Evolutionary conservation across 2,113 vertebrate genomes (phyloP), one percentile per base, ranked within the genome.

Genomic region (Heterotis niloticus): DNA sequence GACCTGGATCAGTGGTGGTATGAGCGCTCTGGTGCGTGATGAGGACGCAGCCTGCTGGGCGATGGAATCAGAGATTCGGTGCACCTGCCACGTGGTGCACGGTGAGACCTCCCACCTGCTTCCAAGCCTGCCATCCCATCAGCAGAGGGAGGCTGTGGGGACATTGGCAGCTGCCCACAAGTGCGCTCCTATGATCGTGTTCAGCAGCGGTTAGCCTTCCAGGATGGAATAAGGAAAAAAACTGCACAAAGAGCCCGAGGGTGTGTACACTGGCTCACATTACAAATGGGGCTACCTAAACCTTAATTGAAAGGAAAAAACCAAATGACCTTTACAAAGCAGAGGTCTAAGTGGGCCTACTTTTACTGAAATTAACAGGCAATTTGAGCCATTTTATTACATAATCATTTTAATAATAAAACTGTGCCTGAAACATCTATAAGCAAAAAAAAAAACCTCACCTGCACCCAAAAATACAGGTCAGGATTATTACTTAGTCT

Each of bases 41-140:
- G 67, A 60, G 76, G 64, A 81, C 26, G 14, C 78, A 74, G 70
- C n/a, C 29, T 44, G 0, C 28, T 56, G n/a, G 16, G 64, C 64
- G 72, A 83, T 72, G 70, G 67, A 18, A 5, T 71, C 64, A 80
- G 76, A 85, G 28, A 34, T 86, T 85, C 57, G 78, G 82, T 74
- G 81, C 20, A 86, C 88, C 85, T 81, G 12, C 11, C 20, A 88
- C 88, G 88, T 86, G 79, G 13, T 4, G 17, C 5, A 7, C 9
- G 62, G 10, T 0, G 68, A 29, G 68, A 44, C 34, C 16, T 23
- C 17, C 29, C 13, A 29, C 44, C n/a, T 17, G 20, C 11, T 26
- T 10, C 34, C 20, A 52, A 72, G 34, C 69, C 4, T 23, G 69
- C 44, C 69, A 10, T 51, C 18, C 44, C 51, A 11, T 10, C 51